Percentiles rank a stretch among this genome's conserved stretches.
Evolutionary conservation across 2,113 vertebrate species (phyloP).

Genomic region (Syngnathoides biaculeatus): DNA sequence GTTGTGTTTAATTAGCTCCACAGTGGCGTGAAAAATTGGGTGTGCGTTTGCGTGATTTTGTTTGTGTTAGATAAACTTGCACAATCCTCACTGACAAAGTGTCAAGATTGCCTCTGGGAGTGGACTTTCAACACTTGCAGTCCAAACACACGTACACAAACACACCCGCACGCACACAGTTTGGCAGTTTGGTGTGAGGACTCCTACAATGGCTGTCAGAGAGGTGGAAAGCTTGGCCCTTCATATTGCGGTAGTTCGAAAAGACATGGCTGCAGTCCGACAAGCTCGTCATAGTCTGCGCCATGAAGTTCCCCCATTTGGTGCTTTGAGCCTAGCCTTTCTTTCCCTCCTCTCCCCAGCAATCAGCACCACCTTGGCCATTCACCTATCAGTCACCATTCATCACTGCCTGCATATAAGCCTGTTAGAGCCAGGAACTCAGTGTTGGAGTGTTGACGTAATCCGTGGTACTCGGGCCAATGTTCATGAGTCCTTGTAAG

Average conservation of each 20-base stretch:
- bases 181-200: constrained; percentile 41
- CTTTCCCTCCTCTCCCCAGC: too few relatives aligned
- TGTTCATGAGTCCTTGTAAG: too few relatives aligned
- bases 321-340: too few relatives aligned
- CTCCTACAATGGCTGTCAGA: constrained; percentile 45
- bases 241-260: constrained; percentile 12
- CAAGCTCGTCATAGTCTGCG: not conserved
- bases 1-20: constrained; percentile 71
- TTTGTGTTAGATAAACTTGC: constrained; percentile 47
- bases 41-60: constrained; percentile 21
- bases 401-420: too few relatives aligned
- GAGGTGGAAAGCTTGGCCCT: constrained; percentile 44
- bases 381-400: too few relatives aligned
- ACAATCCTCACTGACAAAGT: constrained; percentile 44
- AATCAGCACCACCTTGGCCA: too few relatives aligned
- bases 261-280: constrained; percentile 9
- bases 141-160: constrained; percentile 12
- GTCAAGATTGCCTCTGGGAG: constrained; percentile 54
- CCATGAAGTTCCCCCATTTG: too few relatives aligned
- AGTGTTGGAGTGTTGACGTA: too few relatives aligned
- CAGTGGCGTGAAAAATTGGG: constrained; percentile 48
- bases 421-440: too few relatives aligned
- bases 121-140: constrained; percentile 36
- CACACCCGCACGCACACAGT: constrained; percentile 30
- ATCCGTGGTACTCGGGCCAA: too few relatives aligned